Conservation (phyloP, 2,113 vertebrate genomes). For the Mohoua ochrocephala region DNA sequence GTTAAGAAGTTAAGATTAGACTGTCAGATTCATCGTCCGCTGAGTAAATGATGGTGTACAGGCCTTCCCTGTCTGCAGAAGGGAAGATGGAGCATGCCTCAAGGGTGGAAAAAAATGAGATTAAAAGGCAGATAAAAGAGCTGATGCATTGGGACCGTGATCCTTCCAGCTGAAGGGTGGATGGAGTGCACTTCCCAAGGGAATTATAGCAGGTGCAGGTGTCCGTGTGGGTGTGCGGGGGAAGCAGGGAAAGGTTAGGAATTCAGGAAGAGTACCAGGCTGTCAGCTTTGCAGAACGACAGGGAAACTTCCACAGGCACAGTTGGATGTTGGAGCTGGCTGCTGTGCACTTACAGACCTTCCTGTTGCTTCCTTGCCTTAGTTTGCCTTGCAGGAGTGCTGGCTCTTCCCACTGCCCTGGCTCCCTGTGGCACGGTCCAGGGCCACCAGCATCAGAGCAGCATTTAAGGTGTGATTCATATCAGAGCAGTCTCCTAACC, state of each 20-base stretch:
- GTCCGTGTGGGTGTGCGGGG: neutral
- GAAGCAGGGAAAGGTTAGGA: neutral
- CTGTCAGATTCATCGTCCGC: neutral
- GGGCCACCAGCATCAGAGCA: neutral
- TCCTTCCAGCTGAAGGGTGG: neutral
- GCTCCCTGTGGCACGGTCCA: neutral
- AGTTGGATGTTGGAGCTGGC: neutral
- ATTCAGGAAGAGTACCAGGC: neutral
- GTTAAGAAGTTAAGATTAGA: conserved; percentile 37
- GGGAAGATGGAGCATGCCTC: neutral
- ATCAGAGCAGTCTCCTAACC: neutral
- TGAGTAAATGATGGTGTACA: conserved; percentile 46
- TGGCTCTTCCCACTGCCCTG: neutral
- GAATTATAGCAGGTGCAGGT: neutral
- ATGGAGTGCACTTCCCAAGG: neutral
- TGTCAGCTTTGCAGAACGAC: neutral
- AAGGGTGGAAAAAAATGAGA: neutral
- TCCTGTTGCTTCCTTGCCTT: neutral
- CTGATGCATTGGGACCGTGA: neutral
- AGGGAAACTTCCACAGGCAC: neutral
- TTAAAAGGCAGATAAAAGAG: neutral
- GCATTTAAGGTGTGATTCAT: neutral
- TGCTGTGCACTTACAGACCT: neutral
- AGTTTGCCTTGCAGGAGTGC: neutral
- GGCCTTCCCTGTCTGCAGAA: neutral